phyloP scores from a whole-genome alignment of 2,797 vertebrate species.

The Spinibarbus caldwelli region DNA sequence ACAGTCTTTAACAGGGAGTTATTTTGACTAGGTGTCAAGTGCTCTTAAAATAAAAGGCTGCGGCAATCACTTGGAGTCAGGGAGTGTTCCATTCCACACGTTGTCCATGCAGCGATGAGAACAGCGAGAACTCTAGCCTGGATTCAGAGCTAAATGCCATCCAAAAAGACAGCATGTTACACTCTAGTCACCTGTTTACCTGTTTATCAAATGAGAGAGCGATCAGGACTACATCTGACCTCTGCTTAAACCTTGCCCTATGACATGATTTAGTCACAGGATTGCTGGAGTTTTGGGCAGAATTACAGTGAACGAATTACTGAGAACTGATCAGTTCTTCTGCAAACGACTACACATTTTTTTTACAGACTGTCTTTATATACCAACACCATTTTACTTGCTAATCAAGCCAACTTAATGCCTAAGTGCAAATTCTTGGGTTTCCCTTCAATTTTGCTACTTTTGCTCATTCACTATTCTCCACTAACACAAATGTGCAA shows the following conservation, averaged over 20 bases:
- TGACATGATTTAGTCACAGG: conserved; percentile 11
- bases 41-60: conserved; percentile 49
- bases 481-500: background rate
- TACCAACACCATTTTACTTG: background rate
- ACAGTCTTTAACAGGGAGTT: conserved; percentile 47
- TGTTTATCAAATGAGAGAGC: background rate
- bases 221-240: background rate
- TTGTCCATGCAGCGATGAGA: conserved; percentile 27
- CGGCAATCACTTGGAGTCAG: conserved; percentile 33
- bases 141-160: conserved; percentile 52
- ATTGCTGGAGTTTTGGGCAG: background rate
- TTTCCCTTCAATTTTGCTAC: background rate
- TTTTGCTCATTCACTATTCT: background rate
- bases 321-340: background rate
- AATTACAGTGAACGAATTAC: background rate
- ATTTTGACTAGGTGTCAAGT: conserved; percentile 57
- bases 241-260: background rate
- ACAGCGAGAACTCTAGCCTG: conserved; percentile 44
- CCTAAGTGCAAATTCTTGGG: background rate
- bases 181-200: conserved; percentile 25
- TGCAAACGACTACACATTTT: background rate
- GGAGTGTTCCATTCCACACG: conserved; percentile 51
- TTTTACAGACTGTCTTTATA: background rate
- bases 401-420: background rate
- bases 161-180: conserved; percentile 21